Conservation (phyloP, 2,797 vertebrate genomes). For the Geotria australis region DNA sequence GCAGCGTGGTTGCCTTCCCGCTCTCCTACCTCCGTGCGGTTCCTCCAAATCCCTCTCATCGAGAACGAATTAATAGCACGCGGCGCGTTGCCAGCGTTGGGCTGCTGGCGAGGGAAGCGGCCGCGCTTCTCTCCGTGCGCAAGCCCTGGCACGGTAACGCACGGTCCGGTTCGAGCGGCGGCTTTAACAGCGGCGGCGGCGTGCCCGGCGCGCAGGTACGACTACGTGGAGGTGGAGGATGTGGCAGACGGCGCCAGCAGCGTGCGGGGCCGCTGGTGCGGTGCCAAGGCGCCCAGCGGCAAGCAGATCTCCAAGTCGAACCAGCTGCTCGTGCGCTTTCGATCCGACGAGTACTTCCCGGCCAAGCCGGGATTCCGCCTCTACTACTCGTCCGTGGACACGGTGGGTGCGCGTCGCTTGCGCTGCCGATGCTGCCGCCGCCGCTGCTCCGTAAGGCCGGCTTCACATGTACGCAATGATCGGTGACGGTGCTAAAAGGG, state of each 20-base stretch:
- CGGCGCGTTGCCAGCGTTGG: too few relatives aligned
- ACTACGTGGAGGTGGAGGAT: constrained; percentile 85
- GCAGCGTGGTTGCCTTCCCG: too few relatives aligned
- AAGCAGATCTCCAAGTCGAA: constrained; percentile 53
- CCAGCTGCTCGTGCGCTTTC: constrained; percentile 64
- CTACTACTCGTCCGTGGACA: constrained; percentile 29
- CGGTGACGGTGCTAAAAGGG: too few relatives aligned
- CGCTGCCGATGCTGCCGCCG: neutral
- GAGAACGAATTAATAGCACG: too few relatives aligned
- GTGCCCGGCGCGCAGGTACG: constrained; percentile 31
- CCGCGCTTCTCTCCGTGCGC: too few relatives aligned
- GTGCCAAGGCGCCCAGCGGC: constrained; percentile 42
- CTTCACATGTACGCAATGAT: too few relatives aligned
- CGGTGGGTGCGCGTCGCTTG: constrained; percentile 37
- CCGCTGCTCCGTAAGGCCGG: too few relatives aligned
- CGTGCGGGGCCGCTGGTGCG: constrained; percentile 77
- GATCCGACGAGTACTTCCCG: constrained; percentile 80
- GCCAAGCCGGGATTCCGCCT: constrained; percentile 87
- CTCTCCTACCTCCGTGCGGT: too few relatives aligned
- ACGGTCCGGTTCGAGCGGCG: too few relatives aligned
- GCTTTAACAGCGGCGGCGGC: neutral
- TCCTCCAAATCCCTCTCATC: too few relatives aligned
- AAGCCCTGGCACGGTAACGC: too few relatives aligned
- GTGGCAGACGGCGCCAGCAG: constrained; percentile 46
- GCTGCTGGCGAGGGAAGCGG: too few relatives aligned